phyloP scores from a whole-genome alignment of 2,113 vertebrate species.

The Paramisgurnus dabryanus region DNA sequence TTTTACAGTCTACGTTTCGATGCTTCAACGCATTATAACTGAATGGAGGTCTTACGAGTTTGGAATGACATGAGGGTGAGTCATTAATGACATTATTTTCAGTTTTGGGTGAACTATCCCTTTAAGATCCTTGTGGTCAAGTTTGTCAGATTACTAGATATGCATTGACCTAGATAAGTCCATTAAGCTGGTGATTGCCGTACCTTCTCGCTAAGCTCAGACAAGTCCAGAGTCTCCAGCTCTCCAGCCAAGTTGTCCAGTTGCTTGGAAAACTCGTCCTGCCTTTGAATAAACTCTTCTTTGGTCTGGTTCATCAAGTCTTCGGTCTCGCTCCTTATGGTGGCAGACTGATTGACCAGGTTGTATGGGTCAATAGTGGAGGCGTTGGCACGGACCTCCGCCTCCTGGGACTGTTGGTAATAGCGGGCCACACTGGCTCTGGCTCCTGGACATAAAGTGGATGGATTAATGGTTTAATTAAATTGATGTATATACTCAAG shows the following conservation, averaged over 20 bases:
- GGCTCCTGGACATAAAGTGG: constrained; percentile 78
- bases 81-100: no score
- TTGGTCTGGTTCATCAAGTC: constrained; percentile 78
- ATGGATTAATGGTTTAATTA: not conserved
- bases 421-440: constrained; percentile 88
- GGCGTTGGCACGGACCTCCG: constrained; percentile 84
- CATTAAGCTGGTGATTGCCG: not conserved
- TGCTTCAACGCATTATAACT: no score
- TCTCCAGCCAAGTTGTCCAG: constrained; percentile 90
- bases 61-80: no score
- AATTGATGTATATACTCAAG: not conserved
- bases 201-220: constrained; percentile 81
- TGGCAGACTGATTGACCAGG: constrained; percentile 73
- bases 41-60: no score
- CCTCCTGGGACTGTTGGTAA: constrained; percentile 84
- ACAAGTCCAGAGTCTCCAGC: constrained; percentile 88
- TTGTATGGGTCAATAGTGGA: constrained; percentile 77
- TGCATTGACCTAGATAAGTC: not conserved
- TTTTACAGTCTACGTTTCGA: no score
- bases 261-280: constrained; percentile 82
- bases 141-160: no score
- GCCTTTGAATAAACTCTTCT: constrained; percentile 77
- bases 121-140: no score
- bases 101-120: no score
- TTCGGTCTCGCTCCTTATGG: constrained; percentile 78